A percentile compares a stretch with the other conserved stretches of the same genome.
phyloP scores from a whole-genome alignment of 2,797 vertebrate species.

The Spea hammondii region DNA sequence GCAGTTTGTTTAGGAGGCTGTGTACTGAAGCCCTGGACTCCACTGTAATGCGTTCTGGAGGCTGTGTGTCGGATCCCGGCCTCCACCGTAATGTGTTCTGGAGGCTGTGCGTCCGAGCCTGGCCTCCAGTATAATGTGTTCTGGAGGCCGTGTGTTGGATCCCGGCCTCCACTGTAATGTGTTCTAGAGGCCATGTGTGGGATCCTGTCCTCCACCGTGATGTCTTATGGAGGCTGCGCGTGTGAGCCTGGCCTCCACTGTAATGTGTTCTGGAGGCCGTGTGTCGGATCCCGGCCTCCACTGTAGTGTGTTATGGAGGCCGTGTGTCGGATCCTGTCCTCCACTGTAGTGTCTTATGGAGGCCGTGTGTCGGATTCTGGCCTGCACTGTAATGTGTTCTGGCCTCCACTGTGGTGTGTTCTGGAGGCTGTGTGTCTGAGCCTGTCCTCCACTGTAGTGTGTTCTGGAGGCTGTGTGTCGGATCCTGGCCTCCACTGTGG shows the following conservation, averaged over 20 bases:
- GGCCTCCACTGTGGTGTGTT: too few relatives aligned
- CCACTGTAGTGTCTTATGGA: neutral
- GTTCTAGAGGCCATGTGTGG: neutral
- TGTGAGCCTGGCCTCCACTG: neutral
- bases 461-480: too few relatives aligned
- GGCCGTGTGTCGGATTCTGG: neutral
- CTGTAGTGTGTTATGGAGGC: too few relatives aligned
- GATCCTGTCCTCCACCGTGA: constrained; percentile 17
- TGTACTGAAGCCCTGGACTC: neutral
- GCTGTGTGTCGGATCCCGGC: too few relatives aligned
- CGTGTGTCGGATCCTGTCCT: too few relatives aligned
- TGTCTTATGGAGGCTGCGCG: constrained; percentile 24
- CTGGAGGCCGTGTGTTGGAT: neutral
- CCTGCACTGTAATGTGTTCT: too few relatives aligned
- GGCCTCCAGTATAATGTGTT: constrained; percentile 19
- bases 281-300: too few relatives aligned
- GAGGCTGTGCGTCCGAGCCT: neutral
- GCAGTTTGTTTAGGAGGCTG: neutral
- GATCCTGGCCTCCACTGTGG: neutral
- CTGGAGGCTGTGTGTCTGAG: too few relatives aligned
- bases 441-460: too few relatives aligned
- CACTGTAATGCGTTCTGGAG: too few relatives aligned
- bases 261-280: too few relatives aligned
- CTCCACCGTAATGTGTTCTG: neutral
- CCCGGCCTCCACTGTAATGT: constrained; percentile 13